Evolutionary conservation across 1,140 invertebrate species (phyloP).

Genomic region (Penaeus indicus): DNA sequence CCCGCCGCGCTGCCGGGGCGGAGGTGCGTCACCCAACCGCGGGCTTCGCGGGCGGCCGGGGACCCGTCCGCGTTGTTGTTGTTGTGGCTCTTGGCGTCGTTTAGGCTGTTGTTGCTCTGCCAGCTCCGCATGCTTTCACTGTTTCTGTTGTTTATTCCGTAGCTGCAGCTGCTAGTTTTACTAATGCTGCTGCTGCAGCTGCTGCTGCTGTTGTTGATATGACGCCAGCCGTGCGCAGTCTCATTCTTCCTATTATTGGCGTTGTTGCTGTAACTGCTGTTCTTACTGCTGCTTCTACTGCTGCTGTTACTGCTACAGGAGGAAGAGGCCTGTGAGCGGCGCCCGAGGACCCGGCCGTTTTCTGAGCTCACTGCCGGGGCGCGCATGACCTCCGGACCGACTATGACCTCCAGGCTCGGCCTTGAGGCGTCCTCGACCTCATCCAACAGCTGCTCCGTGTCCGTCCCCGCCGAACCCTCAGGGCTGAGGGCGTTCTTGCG

Average conservation of each 20-base stretch:
- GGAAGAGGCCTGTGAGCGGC: not conserved
- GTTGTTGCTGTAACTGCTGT: constrained; percentile 17
- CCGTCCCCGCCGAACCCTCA: constrained; percentile 41
- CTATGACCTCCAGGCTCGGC: not conserved
- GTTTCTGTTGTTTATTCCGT: constrained; percentile 31
- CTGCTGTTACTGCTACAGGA: constrained; percentile 19
- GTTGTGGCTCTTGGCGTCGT: not conserved
- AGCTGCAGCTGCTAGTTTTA: constrained; percentile 26
- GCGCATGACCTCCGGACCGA: too few species aligned
- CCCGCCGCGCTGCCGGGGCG: not conserved
- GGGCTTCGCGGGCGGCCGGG: not conserved
- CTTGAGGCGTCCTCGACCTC: constrained; percentile 25
- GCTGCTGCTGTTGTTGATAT: not conserved
- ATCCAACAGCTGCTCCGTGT: constrained; percentile 57
- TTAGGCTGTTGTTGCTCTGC: not conserved
- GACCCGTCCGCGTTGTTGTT: not conserved
- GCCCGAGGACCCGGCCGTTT: not conserved
- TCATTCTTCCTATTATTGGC: constrained; percentile 32
- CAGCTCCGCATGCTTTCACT: not conserved
- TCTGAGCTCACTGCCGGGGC: constrained; percentile 1
- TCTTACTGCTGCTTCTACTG: constrained; percentile 25
- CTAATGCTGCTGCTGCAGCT: constrained; percentile 20
- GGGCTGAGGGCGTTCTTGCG: constrained; percentile 39
- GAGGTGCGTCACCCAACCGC: not conserved
- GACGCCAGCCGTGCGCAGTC: not conserved